These are phyloP conservation scores for Rhinolophus sinicus DNA, from an alignment of 2,113 vertebrate genomes.

Conservation along the genomic window DNA sequence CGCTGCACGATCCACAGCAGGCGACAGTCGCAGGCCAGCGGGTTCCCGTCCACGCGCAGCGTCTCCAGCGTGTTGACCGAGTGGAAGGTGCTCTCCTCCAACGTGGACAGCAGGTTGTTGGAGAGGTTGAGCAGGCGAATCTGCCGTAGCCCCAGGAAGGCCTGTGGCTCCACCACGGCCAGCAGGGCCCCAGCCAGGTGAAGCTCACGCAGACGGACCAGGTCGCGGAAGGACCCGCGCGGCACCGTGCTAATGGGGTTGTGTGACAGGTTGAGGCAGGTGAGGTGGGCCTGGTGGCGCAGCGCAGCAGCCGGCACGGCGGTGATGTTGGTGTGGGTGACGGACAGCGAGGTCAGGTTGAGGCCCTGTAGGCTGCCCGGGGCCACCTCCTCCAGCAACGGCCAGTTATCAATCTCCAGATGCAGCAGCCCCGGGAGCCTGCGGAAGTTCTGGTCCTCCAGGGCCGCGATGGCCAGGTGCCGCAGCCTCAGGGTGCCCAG, in stretches of 20 bases:
- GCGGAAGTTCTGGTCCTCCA: constrained; percentile 96
- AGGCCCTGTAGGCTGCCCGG: constrained; percentile 94
- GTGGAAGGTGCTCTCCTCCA: constrained; percentile 96
- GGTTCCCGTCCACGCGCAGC: constrained; percentile 94
- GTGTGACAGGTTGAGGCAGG: constrained; percentile 95
- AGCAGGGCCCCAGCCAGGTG: constrained; percentile 94
- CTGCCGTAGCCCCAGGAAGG: constrained; percentile 93
- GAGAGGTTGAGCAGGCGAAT: constrained; percentile 96
- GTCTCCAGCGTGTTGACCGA: constrained; percentile 96
- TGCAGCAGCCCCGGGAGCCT: constrained; percentile 90
- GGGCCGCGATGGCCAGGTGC: constrained; percentile 91
- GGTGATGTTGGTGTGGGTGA: constrained; percentile 97
- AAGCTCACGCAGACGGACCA: constrained; percentile 95
- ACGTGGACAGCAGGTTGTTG: constrained; percentile 91
- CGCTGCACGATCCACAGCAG: constrained; percentile 98
- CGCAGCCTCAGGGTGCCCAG: constrained; percentile 92
- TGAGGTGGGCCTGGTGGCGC: constrained; percentile 93
- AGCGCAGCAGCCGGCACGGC: constrained; percentile 93
- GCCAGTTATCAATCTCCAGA: constrained; percentile 97
- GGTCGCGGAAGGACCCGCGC: constrained; percentile 93
- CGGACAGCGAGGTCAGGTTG: constrained; percentile 95
- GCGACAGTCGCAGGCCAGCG: constrained; percentile 96
- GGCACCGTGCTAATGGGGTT: constrained; percentile 95
- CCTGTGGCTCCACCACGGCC: constrained; percentile 91
- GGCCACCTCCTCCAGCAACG: constrained; percentile 93